Percentiles rank a stretch among this genome's conserved stretches.
Conservation (phyloP, 1,140 invertebrate species). For the Neodiprion lecontei region DNA sequence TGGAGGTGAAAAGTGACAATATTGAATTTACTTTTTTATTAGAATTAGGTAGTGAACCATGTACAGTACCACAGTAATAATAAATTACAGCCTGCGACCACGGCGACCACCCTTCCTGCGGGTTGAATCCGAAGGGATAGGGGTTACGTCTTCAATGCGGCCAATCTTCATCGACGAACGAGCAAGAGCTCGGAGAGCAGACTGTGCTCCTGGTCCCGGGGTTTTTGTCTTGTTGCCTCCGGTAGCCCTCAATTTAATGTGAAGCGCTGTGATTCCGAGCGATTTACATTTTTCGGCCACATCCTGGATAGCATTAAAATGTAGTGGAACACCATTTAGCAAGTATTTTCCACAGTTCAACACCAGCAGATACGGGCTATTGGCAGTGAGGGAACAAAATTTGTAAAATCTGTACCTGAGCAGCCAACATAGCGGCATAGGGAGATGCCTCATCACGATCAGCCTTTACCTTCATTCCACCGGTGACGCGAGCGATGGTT, state of each 20-base stretch:
- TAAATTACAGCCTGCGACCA: slow-evolving; percentile 94
- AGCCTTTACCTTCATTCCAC: slow-evolving; percentile 99
- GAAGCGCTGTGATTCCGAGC: slow-evolving; percentile 95
- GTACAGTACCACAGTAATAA: slow-evolving; percentile 34
- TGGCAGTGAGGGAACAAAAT: slow-evolving; percentile 19
- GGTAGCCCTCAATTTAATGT: slow-evolving; percentile 97
- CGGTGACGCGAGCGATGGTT: slow-evolving; percentile 98
- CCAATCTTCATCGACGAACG: slow-evolving; percentile 99
- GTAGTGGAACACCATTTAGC: neutral
- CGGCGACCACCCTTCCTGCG: slow-evolving; percentile 99
- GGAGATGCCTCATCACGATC: slow-evolving; percentile 99
- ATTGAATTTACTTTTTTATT: neutral
- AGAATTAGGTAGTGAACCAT: slow-evolving; percentile 39
- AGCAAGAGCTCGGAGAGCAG: slow-evolving; percentile 95
- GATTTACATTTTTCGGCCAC: slow-evolving; percentile 98
- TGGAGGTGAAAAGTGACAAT: too few relatives aligned
- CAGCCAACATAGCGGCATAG: slow-evolving; percentile 99
- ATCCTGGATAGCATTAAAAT: slow-evolving; percentile 71
- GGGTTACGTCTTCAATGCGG: slow-evolving; percentile 99
- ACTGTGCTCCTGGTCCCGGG: slow-evolving; percentile 98
- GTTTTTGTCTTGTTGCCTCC: slow-evolving; percentile 99
- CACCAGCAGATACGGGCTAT: too few relatives aligned
- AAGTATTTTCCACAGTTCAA: slow-evolving; percentile 8
- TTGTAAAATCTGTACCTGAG: slow-evolving; percentile 74
- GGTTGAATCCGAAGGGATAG: slow-evolving; percentile 98